Evolutionary conservation across 1,140 invertebrate genomes (phyloP), one percentile per base, ranked within the genome.

Genomic region (Drosophila ficusphila): DNA sequence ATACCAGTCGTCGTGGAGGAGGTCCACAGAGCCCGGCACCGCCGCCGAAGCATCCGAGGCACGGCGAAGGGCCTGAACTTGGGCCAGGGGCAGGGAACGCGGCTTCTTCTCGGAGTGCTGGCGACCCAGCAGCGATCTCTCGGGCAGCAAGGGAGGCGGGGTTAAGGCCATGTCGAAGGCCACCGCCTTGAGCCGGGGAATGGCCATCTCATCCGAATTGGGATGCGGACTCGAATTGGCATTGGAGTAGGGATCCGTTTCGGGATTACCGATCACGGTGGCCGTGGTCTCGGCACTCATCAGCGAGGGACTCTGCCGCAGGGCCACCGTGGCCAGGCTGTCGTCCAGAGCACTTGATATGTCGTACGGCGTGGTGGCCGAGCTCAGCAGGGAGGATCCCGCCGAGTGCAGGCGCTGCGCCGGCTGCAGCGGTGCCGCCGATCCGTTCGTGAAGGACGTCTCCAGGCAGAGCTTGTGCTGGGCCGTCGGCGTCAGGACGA

Each of bases 381-480:
- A 85, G 53, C 82, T 90, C 8, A 91, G 56, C 62, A 92, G 79
- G 2, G 92, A 93, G 12, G 92, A 92, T n/a, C 90, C 79, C 52
- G 64, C 92, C 91, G 52, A 76, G 62, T 5, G 48, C 49, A 6
- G 41, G 27, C 21, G 23, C 31, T 19, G 14, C n/a, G 27, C 18
- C 0, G 47, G 48, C 36, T 9, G 19, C 21, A 4, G 41, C 7
- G 41, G 41, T 7, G 21, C 21, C 33, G 48, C 73, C n/a, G 81
- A 64, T 44, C 62, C 62, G 46, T 94, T 95, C 2, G 95, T 95
- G 90, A 96, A 96, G 73, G 95, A 96, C 1, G 96, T 96, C 90
- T 96, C 96, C 48, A 96, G 91, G 71, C 94, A 95, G 9, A 96
- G 90, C 53, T 93, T 92, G 60, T 93, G 94, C 61, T 92, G 94